Base-by-base conservation (phyloP, 2,888 invertebrate genomes). In the Eupithecia abbreviata region DNA sequence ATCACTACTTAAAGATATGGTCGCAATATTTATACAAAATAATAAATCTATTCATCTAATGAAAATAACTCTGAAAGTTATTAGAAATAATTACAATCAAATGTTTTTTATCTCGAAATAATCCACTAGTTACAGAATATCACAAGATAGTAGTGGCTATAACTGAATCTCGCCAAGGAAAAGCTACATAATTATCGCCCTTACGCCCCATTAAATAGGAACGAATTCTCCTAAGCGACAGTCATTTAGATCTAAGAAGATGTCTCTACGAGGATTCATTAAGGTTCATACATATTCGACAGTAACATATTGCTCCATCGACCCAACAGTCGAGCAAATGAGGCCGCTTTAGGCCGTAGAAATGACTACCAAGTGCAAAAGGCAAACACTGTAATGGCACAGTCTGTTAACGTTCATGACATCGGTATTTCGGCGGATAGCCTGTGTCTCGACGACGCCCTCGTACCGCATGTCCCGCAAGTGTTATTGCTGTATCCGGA, bases 401-500 rank as follows among this genome's bases (percentile, higher is more conserved):
- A 71, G 87, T 87, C 85, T 84, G 82, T 84, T 80, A 85, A 80
- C 51, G 84, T 92, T 95, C 94, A 95, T 89, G 95, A 95, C 93
- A 95, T 92, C 51, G 94, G 95, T 79, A 95, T 94, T 88, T 95
- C 95, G 2, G 95, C 94, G 79, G 95, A 95, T 79, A 95, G 82
- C 65, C 95, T 90, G 86, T 95, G 95, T 78, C 94, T 90, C 13
- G 95, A 96, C 4, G 96, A 95, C 4, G 96, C 96, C 73, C 96
- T 91, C 2, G 96, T 96, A 13, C 97, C 97, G 80, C 96, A 96
- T 0, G 97, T 97, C 2, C 97, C 97, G 80, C 96, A 96, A 5
- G 97, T 97, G 86, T 97, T 97, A 90, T 98, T 97, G 90, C 98
- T 98, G 91, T 98, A 98, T 12, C 98, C 98, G 69, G 98, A 98